phyloP scores from a whole-genome alignment of 2,797 vertebrate species.

The Eulemur coronatus region DNA sequence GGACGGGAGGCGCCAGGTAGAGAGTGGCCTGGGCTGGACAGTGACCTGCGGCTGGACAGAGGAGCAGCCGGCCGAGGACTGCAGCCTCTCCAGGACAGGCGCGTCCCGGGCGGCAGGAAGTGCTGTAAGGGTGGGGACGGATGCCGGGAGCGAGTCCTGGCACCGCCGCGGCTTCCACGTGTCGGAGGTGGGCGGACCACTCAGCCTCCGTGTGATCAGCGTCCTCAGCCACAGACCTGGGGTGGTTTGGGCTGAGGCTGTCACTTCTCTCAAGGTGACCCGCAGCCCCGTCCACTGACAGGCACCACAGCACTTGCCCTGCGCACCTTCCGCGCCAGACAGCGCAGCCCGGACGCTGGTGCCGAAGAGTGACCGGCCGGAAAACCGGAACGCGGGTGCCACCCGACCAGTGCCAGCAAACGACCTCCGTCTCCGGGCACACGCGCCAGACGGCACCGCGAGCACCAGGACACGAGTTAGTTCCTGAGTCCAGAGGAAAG shows the following conservation, averaged over 20 bases:
- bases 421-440: not conserved
- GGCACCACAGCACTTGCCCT: no score
- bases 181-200: not conserved
- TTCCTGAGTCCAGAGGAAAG: not conserved
- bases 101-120: not conserved
- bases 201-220: not conserved
- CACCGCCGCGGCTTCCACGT: not conserved
- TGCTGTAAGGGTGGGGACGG: not conserved
- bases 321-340: accelerated
- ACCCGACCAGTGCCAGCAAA: accelerated
- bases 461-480: not conserved
- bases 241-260: not conserved
- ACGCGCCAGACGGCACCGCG: not conserved
- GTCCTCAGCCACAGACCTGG: not conserved
- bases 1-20: accelerated
- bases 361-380: not conserved
- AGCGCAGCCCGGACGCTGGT: not conserved
- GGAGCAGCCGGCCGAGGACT: not conserved
- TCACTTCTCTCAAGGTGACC: not conserved
- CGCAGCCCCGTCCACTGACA: not conserved
- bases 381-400: not conserved
- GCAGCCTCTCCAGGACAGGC: not conserved
- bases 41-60: not conserved
- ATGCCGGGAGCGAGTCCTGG: not conserved
- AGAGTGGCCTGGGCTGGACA: not conserved